Evolutionary conservation across 2,113 vertebrate genomes (phyloP).

Genomic region (Proterorhinus semilunaris): DNA sequence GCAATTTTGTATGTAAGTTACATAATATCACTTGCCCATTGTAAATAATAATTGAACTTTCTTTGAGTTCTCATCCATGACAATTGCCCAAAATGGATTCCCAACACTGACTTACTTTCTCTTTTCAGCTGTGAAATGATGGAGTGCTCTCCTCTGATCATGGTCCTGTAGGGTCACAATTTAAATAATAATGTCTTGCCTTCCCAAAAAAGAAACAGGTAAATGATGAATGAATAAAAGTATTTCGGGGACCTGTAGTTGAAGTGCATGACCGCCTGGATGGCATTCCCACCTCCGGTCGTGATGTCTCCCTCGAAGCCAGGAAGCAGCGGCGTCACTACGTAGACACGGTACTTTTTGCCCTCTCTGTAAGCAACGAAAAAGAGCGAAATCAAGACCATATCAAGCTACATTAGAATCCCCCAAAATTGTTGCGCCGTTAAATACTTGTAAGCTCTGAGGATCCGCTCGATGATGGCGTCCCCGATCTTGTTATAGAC

Average conservation of each 20-base stretch:
- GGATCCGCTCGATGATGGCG: constrained; percentile 88
- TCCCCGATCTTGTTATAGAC: constrained; percentile 95
- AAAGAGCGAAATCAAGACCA: not conserved
- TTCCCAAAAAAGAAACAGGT: constrained; percentile 14
- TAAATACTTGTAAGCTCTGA: constrained; percentile 91
- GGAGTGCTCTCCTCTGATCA: constrained; percentile 92
- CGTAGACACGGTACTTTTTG: constrained; percentile 88
- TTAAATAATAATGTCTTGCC: not conserved
- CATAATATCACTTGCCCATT: not conserved
- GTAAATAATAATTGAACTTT: no score
- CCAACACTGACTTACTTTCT: constrained; percentile 78
- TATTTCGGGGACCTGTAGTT: constrained; percentile 87
- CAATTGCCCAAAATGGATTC: no score
- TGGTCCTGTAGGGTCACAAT: constrained; percentile 79
- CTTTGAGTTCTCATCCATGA: no score
- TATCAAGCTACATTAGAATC: not conserved
- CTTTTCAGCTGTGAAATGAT: constrained; percentile 89
- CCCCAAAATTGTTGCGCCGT: not conserved
- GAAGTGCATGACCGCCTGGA: constrained; percentile 98
- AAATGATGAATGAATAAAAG: not conserved
- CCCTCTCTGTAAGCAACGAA: constrained; percentile 77
- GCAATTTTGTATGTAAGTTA: no score
- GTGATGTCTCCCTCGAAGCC: constrained; percentile 98
- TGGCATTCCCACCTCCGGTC: constrained; percentile 89
- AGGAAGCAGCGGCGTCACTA: constrained; percentile 92